Base-by-base conservation (phyloP, 2,797 vertebrate species). In the Tamandua tetradactyla region DNA sequence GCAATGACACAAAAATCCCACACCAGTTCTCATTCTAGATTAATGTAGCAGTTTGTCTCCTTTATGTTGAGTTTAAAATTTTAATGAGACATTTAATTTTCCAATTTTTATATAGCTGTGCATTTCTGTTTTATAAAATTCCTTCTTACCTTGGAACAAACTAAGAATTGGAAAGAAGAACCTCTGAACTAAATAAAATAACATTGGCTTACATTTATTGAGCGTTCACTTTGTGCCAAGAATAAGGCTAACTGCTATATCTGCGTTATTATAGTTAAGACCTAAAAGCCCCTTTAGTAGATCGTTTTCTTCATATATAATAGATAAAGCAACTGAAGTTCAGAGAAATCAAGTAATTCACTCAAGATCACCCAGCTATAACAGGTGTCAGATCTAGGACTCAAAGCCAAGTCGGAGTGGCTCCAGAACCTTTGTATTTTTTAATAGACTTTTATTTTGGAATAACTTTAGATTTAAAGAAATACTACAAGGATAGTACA, bases 101-200 rank as follows among this genome's bases (percentile, higher is more conserved):
- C 72, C 35, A 91, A 23, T 91, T 92, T 93, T 90, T 87, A 83
- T 66, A 89, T 84, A 86, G 71, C 87, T 57, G 5, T 79, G 35
- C 40, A 79, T 89, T 94, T 95, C 44, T 89, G 35, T 52, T 81
- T 94, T 71, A 57, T 71, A 95, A 96, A 95, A 84, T 92, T 96
- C 42, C 44, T 88, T 92, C 47, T 91, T 94, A 68, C 40, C 15
- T 40, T 81, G 80, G 35, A 78, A 52, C 52, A 83, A 96, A 84
- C 9, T 52, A 55, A 78, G n/a, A 93, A 84, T 78, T 93, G 18
- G 42, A 94, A 80, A 86, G 71, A 90, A 42, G 86, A 87, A 74
- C 47, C 17, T 3, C 78, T 5, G 12, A 47, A 93, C 23, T 62
- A 84, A 95, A 88, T 74, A 68, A 75, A 85, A 81, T 91, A 89